Evolutionary conservation across 2,113 vertebrate species (phyloP).

Genomic region (Podilymbus podiceps): DNA sequence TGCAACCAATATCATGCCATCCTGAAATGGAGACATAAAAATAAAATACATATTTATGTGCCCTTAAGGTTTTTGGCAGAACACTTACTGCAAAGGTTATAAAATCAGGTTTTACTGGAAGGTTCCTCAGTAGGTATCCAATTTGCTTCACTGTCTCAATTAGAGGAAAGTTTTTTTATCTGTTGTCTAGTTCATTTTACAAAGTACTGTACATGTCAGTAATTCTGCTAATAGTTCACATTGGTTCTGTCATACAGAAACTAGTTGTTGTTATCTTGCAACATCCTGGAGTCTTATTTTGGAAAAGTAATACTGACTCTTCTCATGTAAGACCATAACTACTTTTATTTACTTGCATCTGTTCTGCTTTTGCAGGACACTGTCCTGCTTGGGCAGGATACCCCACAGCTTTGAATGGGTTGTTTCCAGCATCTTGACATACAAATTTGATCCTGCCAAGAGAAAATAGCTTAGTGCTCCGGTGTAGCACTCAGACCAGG

Average conservation of each 20-base stretch:
- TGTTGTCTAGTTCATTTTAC: background rate
- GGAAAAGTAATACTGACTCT: background rate
- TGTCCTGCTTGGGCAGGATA: background rate
- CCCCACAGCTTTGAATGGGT: background rate
- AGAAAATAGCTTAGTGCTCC: background rate
- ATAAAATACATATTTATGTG: background rate
- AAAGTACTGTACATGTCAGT: background rate
- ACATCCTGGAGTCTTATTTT: background rate
- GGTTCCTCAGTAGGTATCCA: background rate
- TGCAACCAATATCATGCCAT: background rate
- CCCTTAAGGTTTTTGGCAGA: background rate
- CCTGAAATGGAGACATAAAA: background rate
- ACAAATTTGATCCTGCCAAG: background rate
- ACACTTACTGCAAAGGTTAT: background rate
- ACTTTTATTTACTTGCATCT: background rate
- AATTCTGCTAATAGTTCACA: background rate
- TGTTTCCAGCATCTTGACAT: background rate
- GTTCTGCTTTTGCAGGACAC: background rate
- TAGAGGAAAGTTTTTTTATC: background rate
- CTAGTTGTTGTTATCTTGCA: background rate
- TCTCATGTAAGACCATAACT: background rate
- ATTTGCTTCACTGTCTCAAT: background rate
- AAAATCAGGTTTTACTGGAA: background rate
- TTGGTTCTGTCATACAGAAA: background rate
- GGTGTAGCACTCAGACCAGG: background rate